Conservation (phyloP, 1,140 invertebrate genomes). For the Archivesica marissinica region DNA sequence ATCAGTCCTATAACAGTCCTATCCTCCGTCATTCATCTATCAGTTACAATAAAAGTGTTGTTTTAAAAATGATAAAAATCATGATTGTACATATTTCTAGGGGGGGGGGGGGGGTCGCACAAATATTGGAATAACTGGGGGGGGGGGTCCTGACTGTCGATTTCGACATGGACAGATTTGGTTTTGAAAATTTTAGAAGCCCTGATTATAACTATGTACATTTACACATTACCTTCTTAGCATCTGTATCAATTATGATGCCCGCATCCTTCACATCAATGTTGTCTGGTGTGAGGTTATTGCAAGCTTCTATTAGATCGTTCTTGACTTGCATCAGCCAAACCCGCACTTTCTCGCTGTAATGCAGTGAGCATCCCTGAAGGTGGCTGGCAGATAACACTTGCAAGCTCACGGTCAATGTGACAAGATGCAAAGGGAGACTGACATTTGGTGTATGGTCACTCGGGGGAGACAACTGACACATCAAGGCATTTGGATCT, state of each 20-base stretch:
- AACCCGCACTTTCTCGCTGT: neutral
- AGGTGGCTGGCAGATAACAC: slow-evolving; percentile 3
- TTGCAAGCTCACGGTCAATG: slow-evolving; percentile 24
- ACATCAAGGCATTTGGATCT: slow-evolving; percentile 33
- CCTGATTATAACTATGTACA: too few species aligned
- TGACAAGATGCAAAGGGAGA: neutral
- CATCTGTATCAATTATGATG: neutral
- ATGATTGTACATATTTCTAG: too few species aligned
- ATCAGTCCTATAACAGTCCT: too few species aligned
- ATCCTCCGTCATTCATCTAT: too few species aligned
- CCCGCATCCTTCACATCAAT: neutral
- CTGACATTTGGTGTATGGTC: neutral
- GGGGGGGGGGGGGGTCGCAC: too few species aligned
- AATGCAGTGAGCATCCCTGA: neutral
- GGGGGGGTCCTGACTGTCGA: too few species aligned
- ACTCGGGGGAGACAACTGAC: neutral
- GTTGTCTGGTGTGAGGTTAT: neutral
- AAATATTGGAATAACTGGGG: too few species aligned
- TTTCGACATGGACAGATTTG: too few species aligned
- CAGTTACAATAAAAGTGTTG: too few species aligned
- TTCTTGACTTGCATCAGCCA: neutral
- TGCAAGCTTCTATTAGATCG: neutral
- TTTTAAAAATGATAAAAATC: too few species aligned
- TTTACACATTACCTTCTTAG: slow-evolving; percentile 8
- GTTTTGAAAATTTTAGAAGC: too few species aligned